Evolutionary conservation across 1,140 invertebrate species (phyloP).

Genomic region (Trinorchestia longiramus): DNA sequence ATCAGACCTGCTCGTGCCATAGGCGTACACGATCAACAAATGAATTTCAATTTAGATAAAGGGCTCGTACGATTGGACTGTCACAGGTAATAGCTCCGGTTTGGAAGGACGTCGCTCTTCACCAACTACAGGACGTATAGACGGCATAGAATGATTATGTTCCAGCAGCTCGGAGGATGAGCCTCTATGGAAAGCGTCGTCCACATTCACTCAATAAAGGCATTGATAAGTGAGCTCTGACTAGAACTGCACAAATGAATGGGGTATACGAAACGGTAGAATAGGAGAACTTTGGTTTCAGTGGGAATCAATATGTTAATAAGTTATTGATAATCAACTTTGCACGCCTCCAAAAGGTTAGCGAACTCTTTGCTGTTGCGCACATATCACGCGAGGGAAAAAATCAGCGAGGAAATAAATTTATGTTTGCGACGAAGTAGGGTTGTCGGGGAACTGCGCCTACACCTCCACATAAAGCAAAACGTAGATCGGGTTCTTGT

Average conservation of each 20-base stretch:
- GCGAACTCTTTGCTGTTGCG: not conserved
- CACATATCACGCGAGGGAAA: not conserved
- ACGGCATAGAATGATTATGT: not conserved
- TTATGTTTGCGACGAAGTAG: not conserved
- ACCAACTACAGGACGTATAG: not conserved
- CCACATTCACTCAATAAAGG: not conserved
- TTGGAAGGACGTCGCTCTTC: slow-evolving; percentile 30
- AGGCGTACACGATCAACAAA: slow-evolving; percentile 43
- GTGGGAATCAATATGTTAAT: not conserved
- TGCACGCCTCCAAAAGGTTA: not conserved
- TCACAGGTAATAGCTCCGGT: slow-evolving; percentile 45
- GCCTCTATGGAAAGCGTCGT: not conserved
- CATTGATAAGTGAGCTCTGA: not conserved
- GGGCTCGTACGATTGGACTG: slow-evolving; percentile 45
- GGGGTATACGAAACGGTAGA: not conserved
- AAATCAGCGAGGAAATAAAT: not conserved
- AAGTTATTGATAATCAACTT: not conserved
- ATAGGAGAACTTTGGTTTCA: not conserved
- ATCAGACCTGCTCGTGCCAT: slow-evolving; percentile 8
- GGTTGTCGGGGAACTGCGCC: not conserved
- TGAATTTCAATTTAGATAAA: slow-evolving; percentile 54
- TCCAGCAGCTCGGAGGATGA: not conserved
- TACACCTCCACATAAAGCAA: not conserved
- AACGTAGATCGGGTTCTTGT: not conserved
- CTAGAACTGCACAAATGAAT: not conserved